Percentiles rank a stretch among this genome's conserved stretches.
These are phyloP conservation scores for Ageneiosus marmoratus DNA, from an alignment of 2,113 vertebrate species.

Conservation along the genomic window DNA sequence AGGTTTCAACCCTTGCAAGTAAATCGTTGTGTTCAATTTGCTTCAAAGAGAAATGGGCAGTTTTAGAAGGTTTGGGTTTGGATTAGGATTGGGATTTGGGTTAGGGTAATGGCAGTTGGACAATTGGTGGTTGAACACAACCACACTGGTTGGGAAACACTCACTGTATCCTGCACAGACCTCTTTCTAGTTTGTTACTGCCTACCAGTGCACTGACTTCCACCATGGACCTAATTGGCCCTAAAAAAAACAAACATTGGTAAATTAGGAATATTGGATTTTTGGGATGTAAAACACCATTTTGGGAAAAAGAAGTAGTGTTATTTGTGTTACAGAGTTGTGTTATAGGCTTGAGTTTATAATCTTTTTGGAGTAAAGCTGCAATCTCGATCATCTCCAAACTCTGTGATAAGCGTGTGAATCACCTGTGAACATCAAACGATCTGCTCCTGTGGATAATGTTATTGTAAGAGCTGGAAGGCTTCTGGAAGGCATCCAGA, in stretches of 20 bases:
- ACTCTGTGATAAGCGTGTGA: neutral
- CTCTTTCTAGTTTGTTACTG: neutral
- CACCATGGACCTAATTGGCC: neutral
- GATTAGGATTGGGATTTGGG: too few relatives aligned
- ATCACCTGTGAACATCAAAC: constrained; percentile 46
- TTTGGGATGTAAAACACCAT: too few relatives aligned
- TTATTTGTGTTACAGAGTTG: neutral
- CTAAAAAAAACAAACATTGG: neutral
- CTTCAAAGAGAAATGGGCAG: too few relatives aligned
- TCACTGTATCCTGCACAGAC: too few relatives aligned
- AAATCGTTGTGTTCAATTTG: too few relatives aligned
- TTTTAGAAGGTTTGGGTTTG: too few relatives aligned
- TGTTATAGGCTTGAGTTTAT: too few relatives aligned
- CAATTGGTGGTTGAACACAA: too few relatives aligned
- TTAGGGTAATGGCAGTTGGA: too few relatives aligned
- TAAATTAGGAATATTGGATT: neutral
- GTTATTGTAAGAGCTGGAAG: constrained; percentile 38
- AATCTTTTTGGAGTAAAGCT: neutral
- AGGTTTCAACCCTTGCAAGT: too few relatives aligned
- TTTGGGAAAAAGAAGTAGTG: neutral
- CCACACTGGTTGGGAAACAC: too few relatives aligned
- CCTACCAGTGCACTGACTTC: neutral
- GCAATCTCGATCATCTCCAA: neutral
- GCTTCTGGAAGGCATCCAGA: constrained; percentile 25
- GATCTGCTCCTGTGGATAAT: constrained; percentile 41